These are phyloP conservation scores for Drosophila vallismaia DNA, from an alignment of 2,888 invertebrate species.

Conservation along the genomic window DNA sequence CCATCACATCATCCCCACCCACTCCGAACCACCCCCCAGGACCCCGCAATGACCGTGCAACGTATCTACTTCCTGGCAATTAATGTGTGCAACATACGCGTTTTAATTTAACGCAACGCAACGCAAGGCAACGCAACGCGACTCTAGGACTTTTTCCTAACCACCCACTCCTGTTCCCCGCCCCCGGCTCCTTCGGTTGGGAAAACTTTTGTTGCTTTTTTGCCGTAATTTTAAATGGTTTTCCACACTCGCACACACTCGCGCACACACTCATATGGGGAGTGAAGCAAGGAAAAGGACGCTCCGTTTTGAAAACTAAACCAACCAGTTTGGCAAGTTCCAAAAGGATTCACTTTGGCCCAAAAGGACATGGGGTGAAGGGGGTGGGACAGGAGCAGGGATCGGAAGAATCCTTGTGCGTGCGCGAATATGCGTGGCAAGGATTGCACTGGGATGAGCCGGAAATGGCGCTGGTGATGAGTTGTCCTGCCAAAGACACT, in stretches of 20 bases:
- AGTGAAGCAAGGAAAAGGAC: constrained; percentile 12
- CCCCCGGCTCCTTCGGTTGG: constrained; percentile 17
- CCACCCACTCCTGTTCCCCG: background rate
- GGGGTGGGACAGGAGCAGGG: background rate
- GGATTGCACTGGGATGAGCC: constrained; percentile 38
- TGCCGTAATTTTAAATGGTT: constrained; percentile 70
- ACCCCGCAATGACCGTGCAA: background rate
- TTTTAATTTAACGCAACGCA: constrained; percentile 67
- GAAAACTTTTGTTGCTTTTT: constrained; percentile 68
- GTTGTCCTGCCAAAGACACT: constrained; percentile 28
- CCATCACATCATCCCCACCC: constrained; percentile 10
- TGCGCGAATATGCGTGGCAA: constrained; percentile 55
- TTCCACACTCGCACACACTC: constrained; percentile 43
- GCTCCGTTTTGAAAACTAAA: constrained; percentile 57
- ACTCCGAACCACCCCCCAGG: background rate
- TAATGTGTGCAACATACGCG: constrained; percentile 80
- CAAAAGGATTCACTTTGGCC: constrained; percentile 50
- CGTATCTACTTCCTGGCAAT: constrained; percentile 75
- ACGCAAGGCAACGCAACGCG: constrained; percentile 36
- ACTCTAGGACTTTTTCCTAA: constrained; percentile 6
- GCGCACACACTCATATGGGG: constrained; percentile 18
- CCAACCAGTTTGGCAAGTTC: constrained; percentile 77
- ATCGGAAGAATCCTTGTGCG: constrained; percentile 41
- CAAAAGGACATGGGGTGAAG: constrained; percentile 12
- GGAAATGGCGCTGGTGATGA: constrained; percentile 38